Percentiles rank a stretch among this genome's conserved stretches.
Conservation (phyloP, 2,888 invertebrate species). For the Cynaeus angustus region DNA sequence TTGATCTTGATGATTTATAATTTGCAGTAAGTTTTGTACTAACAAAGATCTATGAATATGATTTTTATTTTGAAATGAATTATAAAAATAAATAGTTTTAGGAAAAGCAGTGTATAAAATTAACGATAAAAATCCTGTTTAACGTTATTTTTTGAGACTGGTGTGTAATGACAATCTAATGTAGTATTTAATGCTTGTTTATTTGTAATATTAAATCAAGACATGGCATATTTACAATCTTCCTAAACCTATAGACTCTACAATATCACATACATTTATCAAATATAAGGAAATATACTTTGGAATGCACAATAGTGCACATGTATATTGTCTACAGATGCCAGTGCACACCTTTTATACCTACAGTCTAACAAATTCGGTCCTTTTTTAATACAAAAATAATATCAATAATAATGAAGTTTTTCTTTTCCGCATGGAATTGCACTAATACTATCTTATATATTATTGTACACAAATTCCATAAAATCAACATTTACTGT, state of each 20-base stretch:
- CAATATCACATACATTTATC: conserved; percentile 70
- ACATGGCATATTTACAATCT: conserved; percentile 65
- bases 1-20: conserved; percentile 83
- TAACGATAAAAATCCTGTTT: no score
- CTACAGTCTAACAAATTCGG: conserved; percentile 56
- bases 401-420: conserved; percentile 59
- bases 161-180: no score
- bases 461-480: conserved; percentile 51
- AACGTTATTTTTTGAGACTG: no score
- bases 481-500: conserved; percentile 48
- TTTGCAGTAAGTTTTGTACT: conserved; percentile 19
- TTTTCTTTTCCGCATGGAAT: conserved; percentile 44
- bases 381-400: conserved; percentile 60
- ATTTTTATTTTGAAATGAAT: conserved; percentile 11
- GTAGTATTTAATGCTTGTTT: conserved; percentile 11
- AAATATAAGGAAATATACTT: conserved; percentile 69
- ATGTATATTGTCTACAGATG: conserved; percentile 68
- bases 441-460: conserved; percentile 54
- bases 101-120: neutral
- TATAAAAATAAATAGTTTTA: neutral
- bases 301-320: conserved; percentile 68
- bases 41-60: conserved; percentile 18
- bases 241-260: conserved; percentile 60
- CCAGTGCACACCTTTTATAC: conserved; percentile 62
- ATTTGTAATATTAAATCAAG: conserved; percentile 56